A percentile compares a stretch with the other conserved stretches of the same genome.
Evolutionary conservation across 2,113 vertebrate species (phyloP).

Genomic region (Mohoua ochrocephala): DNA sequence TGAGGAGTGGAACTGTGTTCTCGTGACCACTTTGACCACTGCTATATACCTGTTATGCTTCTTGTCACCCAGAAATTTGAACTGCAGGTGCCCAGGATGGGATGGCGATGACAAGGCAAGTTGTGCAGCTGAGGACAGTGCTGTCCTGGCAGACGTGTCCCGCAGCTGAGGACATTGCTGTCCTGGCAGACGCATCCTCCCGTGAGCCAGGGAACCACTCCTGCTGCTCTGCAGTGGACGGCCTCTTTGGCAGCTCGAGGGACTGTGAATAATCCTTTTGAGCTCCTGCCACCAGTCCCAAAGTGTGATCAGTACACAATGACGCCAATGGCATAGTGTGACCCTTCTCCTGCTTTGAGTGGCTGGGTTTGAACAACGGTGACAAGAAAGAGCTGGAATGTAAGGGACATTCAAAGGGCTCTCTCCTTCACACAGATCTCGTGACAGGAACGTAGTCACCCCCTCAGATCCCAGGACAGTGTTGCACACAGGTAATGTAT

Average conservation of each 20-base stretch:
- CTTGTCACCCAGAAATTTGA: neutral
- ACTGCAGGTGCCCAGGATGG: neutral
- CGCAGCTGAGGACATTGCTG: neutral
- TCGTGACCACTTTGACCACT: neutral
- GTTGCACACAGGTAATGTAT: neutral
- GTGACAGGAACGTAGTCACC: neutral
- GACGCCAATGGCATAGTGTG: neutral
- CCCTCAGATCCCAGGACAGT: neutral
- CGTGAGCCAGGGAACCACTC: neutral
- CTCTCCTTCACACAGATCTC: neutral
- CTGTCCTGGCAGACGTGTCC: neutral
- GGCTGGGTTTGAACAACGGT: neutral
- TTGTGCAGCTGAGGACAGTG: neutral
- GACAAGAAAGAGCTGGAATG: neutral
- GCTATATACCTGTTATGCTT: neutral
- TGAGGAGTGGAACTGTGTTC: neutral
- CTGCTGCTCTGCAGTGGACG: neutral
- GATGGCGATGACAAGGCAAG: neutral
- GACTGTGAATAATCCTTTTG: conserved; percentile 51
- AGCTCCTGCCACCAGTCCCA: neutral
- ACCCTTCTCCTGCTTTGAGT: neutral
- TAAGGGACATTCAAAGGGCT: neutral
- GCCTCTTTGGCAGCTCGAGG: neutral
- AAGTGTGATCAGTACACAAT: neutral
- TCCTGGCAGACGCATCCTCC: neutral